Base-by-base conservation (phyloP, 2,888 invertebrate species). In the Scaptomyza caliginosa region DNA sequence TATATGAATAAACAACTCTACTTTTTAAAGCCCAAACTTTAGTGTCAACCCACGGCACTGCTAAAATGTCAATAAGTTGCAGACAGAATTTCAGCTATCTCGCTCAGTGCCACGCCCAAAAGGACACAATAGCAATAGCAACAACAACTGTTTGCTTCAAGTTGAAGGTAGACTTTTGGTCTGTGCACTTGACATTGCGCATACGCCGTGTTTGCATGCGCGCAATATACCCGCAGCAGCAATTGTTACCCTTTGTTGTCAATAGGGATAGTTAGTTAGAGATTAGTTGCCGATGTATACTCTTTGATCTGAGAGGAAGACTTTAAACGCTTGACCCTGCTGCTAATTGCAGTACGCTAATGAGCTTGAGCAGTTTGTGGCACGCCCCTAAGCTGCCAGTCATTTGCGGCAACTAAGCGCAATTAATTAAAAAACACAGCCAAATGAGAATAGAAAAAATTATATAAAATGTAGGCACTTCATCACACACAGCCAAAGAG, bases 391-490 rank as follows among this genome's bases (percentile, higher is more conserved):
- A 48, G 46, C 17, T 23, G 38, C 36, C 19, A 36, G 38, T 62
- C 30, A 49, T 80, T 80, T 67, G 72, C 81, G 64, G 63, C 77
- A 75, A 80, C 67, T 77, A 74, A 81, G 77, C 71, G 83, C 86
- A 79, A 88, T 83, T 86, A 85, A 85, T 88, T 87, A 86, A 86
- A 86, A 86, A 76, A 77, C 38, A 17, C 56, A 16, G 28, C 57
- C 28, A 63, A 67, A 70, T 50, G 59, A 68, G 77, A 81, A 77
- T 77, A 69, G 84, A 84, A 76, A 81, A 81, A 78, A 81, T 64
- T 78, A 74, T 84, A 84, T 74, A 76, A 81, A 81, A 81, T 81
- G 76, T 84, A 75, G 72, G 84, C 59, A 78, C 86, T 82, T 74
- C 67, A 79, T 28, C 10, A 69, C 26, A 6, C 21, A 19, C 8